Evolutionary conservation across 23 tunicate species (phyloP), one percentile per base, ranked within the genome.

Genomic region (Ciona savignyi): DNA sequence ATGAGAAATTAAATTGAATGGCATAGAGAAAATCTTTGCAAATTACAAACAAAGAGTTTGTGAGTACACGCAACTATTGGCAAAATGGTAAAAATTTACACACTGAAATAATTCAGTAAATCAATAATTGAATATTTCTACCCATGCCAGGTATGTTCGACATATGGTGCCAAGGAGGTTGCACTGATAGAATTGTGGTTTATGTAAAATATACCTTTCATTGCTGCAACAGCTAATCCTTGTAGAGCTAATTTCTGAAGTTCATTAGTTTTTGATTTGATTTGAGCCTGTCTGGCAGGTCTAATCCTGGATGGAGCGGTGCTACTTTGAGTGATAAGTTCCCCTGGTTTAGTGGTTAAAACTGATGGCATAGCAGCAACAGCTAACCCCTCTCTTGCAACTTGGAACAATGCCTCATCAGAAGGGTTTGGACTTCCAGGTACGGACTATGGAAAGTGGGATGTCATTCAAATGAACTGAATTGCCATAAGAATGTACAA

Each of bases 351-450:
- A 6, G 56, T 6, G 9, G 56, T 42, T 42, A 15, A 42, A 9
- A 42, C 9, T 15, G 56, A 42, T 6, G 56, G 56, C 56, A 42
- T 42, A 9, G 56, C 56, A 42, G 56, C 56, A 42, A 42, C 56
- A 6, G 56, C 56, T 6, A 42, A 15, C 15, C 56, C 56, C 15
- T 42, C 56, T 15, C 56, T 42, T 42, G 56, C 56, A 42, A 42
- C 56, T 42, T 42, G 56, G 15, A 42, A 42, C 56, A 42, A 42
- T 6, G 56, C 56, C 15, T 42, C 56, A 42, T 42, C 56, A 6
- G 56, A 42, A 42, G 56, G 56, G 56, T 42, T 42, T 6, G 56
- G 56, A 42, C 56, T 42, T 42, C 56, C 56, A 42, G 56, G 56
- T 42, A 42, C 11, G 9, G 56, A 42, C 56, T 42, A 15, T 42